Conservation (phyloP, 1,140 invertebrate species). For the Pachypeltis micranthus region DNA sequence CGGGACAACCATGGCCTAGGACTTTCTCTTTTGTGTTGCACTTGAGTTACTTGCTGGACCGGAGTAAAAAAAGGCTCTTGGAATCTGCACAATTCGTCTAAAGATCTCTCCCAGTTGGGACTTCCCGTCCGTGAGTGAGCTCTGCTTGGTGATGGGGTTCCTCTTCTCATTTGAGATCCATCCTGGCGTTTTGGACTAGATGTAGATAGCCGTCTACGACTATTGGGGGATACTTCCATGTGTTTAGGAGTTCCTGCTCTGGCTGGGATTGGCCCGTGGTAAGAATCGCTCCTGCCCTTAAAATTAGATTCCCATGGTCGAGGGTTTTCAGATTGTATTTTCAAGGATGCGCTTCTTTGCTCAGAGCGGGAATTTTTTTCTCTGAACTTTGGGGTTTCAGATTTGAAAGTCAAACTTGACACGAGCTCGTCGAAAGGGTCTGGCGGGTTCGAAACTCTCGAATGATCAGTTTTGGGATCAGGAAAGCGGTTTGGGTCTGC, state of each 20-base stretch:
- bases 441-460: background rate
- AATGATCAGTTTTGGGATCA: background rate
- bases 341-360: background rate
- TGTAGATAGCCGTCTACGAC: background rate
- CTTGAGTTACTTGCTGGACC: background rate
- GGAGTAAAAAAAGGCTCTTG: background rate
- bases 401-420: background rate
- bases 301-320: slow-evolving; percentile 1
- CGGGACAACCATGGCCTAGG: background rate
- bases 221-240: background rate
- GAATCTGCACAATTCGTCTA: background rate
- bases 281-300: slow-evolving; percentile 1
- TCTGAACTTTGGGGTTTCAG: background rate
- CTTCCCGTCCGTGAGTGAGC: background rate
- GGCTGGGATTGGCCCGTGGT: background rate
- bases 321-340: background rate
- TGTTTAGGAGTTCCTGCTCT: background rate
- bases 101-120: background rate
- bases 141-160: slow-evolving; percentile 9
- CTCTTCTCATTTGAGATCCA: background rate
- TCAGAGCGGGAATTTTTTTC: background rate
- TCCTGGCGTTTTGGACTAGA: background rate
- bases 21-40: slow-evolving; percentile 1
- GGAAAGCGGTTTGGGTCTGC: no score
- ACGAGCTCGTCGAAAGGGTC: background rate